Evolutionary conservation across 2,113 vertebrate genomes (phyloP), one percentile per base, ranked within the genome.

Genomic region (Natator depressus): DNA sequence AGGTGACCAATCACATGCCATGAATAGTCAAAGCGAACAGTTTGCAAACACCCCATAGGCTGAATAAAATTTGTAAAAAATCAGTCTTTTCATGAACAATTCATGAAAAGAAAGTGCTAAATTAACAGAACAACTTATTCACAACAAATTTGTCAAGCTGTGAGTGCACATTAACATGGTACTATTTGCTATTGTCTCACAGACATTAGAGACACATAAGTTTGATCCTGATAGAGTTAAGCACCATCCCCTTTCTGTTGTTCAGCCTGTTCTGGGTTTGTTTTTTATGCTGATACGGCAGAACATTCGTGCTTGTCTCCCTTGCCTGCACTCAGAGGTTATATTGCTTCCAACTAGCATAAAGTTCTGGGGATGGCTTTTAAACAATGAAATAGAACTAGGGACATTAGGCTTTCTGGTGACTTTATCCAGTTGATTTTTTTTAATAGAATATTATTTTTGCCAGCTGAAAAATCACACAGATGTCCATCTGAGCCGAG

Each of bases 401-500:
- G 6, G 4, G 46, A 19, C 4, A 1, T 25, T 84, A 78, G 82
- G 38, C 22, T 91, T 88, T 31, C 49, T 53, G n/a, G 46, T 31
- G 17, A 85, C 4, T 24, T 94, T 55, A 47, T 90, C 82, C 24
- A 20, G 80, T 47, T 9, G 22, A 19, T 78, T 42, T 95, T 78
- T 95, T 93, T 89, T 97, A 54, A 97, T 79, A 55, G 82, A n/a
- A 69, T 0, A 27, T 4, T 24, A 0, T 80, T 95, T 57, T 93
- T 79, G 47, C 62, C 95, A 98, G 98, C 84, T 98, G 92, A 93
- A 96, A 91, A 81, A 62, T 4, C 93, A 89, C 98, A 90, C 97
- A 25, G 97, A 98, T 1, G 82, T 96, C 57, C 98, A 99, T 1
- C 91, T 97, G 1, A 98, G 98, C 69, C 98, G 97, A 5, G 98